Evolutionary conservation across 2,797 vertebrate genomes (phyloP).

Genomic region (Myotis pilosus): DNA sequence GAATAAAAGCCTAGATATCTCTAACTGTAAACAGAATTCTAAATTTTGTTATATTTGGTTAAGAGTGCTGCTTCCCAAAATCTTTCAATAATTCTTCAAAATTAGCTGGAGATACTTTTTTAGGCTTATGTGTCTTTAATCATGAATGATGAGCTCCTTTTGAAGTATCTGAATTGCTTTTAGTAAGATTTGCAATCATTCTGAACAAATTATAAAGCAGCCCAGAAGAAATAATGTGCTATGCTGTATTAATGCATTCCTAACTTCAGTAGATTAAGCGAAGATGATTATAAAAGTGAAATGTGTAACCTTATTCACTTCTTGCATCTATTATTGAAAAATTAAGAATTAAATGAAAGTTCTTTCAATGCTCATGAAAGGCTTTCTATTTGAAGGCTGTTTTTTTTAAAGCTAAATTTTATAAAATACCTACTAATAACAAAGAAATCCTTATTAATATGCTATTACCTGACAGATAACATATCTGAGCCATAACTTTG

Average conservation of each 20-base stretch:
- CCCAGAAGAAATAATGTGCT: constrained; percentile 57
- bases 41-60: constrained; percentile 52
- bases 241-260: constrained; percentile 56
- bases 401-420: constrained; percentile 66
- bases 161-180: constrained; percentile 65
- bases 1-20: constrained; percentile 28
- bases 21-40: constrained; percentile 57
- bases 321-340: constrained; percentile 60
- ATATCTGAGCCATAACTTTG: constrained; percentile 50
- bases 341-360: constrained; percentile 56
- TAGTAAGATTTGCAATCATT: constrained; percentile 63
- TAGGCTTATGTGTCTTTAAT: constrained; percentile 61
- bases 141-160: constrained; percentile 43
- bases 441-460: constrained; percentile 56
- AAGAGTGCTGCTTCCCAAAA: constrained; percentile 36
- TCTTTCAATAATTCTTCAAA: constrained; percentile 65
- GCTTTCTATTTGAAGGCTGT: constrained; percentile 29
- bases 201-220: constrained; percentile 63
- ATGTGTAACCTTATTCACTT: constrained; percentile 65
- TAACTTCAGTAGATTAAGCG: constrained; percentile 67
- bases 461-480: constrained; percentile 59
- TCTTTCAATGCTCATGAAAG: constrained; percentile 41
- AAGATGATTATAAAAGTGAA: constrained; percentile 69
- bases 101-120: constrained; percentile 66
- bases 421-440: constrained; percentile 58